Conservation (phyloP, 1,140 invertebrate genomes). For the Plectrocnemia conspersa region DNA sequence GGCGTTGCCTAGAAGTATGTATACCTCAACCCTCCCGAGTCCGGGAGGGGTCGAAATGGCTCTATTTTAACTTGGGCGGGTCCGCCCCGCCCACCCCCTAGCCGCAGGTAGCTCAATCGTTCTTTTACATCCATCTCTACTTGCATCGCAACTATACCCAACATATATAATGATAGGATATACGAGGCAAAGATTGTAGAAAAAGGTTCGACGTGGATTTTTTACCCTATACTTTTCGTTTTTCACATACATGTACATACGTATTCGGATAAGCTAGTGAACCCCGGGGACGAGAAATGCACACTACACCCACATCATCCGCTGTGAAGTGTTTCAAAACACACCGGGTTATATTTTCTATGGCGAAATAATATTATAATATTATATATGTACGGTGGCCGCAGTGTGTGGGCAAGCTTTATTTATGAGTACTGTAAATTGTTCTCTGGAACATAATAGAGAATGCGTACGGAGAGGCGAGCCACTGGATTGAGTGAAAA, state of each 20-base stretch:
- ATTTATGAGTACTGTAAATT: constrained; percentile 15
- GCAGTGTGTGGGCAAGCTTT: constrained; percentile 11
- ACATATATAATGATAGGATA: background rate
- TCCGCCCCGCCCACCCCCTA: constrained; percentile 6
- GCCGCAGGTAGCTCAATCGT: constrained; percentile 13
- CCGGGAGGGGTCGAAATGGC: constrained; percentile 17
- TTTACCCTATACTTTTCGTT: constrained; percentile 2
- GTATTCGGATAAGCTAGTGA: background rate
- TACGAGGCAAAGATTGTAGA: constrained; percentile 11
- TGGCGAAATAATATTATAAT: background rate
- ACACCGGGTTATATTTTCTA: background rate
- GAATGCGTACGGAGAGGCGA: background rate
- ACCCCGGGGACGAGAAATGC: constrained; percentile 26
- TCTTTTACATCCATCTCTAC: constrained; percentile 1
- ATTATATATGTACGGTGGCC: constrained; percentile 5
- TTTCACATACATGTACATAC: constrained; percentile 9
- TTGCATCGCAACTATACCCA: background rate
- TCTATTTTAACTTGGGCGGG: constrained; percentile 28
- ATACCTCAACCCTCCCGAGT: constrained; percentile 28
- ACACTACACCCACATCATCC: constrained; percentile 26
- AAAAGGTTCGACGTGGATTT: constrained; percentile 22
- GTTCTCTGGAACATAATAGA: background rate
- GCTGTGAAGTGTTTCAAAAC: constrained; percentile 20
- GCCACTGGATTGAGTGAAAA: constrained; percentile 9
- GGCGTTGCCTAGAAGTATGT: constrained; percentile 18